Evolutionary conservation across 2,888 invertebrate species (phyloP).

Genomic region (Mylabris sibirica): DNA sequence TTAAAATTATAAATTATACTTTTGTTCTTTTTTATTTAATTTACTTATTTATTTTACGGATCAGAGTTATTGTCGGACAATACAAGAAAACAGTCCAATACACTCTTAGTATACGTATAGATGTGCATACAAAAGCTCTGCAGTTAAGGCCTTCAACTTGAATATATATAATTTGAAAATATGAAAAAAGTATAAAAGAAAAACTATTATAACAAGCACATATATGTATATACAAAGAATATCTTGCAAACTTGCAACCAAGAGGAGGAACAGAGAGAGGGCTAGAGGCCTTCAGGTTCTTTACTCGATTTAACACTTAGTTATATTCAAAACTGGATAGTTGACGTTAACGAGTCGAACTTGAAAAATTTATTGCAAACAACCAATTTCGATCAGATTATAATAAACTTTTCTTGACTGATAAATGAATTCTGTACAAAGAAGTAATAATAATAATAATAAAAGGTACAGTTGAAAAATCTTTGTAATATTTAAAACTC

Average conservation of each 20-base stretch:
- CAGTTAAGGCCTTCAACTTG: constrained; percentile 5
- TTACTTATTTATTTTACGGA: background rate
- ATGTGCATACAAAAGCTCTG: background rate
- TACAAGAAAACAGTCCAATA: background rate
- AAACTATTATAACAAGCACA: background rate
- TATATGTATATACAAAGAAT: background rate
- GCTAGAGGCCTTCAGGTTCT: background rate
- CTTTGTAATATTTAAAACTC: constrained; percentile 5
- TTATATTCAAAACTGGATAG: background rate
- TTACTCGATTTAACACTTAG: constrained; percentile 7
- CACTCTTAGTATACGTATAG: background rate
- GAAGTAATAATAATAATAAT: background rate
- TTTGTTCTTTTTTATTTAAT: background rate
- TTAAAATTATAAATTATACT: background rate
- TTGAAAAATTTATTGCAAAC: constrained; percentile 5
- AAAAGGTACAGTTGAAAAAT: background rate
- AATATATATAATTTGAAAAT: background rate
- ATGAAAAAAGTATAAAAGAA: background rate
- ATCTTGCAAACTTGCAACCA: constrained; percentile 4
- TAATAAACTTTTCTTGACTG: background rate
- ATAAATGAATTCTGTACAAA: background rate
- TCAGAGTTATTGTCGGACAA: background rate
- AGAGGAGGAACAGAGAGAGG: background rate
- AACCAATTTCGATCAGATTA: constrained; percentile 10
- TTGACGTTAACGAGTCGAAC: constrained; percentile 8